Conservation (phyloP, 2,888 invertebrate genomes). For the Liopterus haemorrhoidalis region DNA sequence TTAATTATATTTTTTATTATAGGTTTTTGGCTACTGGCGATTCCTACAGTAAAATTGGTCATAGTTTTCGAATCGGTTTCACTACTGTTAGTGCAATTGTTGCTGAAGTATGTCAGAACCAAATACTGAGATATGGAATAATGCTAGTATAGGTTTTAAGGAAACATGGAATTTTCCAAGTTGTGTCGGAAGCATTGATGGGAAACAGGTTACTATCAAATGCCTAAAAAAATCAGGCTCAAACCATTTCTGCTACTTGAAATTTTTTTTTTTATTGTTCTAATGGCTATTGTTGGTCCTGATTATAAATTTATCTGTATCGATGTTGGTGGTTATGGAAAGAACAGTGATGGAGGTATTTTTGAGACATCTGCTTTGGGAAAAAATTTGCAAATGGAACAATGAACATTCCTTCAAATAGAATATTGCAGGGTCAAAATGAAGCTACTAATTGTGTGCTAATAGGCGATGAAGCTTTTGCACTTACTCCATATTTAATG, state of each 20-base stretch:
- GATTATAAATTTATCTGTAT: slow-evolving; percentile 30
- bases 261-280: slow-evolving; percentile 14
- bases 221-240: slow-evolving; percentile 26
- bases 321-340: too few relatives aligned
- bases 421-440: slow-evolving; percentile 20
- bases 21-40: slow-evolving; percentile 29
- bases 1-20: too few relatives aligned
- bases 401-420: slow-evolving; percentile 25
- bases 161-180: slow-evolving; percentile 30
- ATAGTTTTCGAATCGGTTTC: slow-evolving; percentile 34
- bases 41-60: slow-evolving; percentile 32
- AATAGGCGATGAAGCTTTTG: slow-evolving; percentile 30
- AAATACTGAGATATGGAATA: slow-evolving; percentile 28
- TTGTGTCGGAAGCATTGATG: slow-evolving; percentile 27
- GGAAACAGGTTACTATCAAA: slow-evolving; percentile 27
- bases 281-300: slow-evolving; percentile 21
- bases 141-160: slow-evolving; percentile 20
- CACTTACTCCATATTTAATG: slow-evolving; percentile 27
- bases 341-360: slow-evolving; percentile 33
- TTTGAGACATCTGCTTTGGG: too few relatives aligned
- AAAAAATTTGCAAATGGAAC: slow-evolving; percentile 17
- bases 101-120: slow-evolving; percentile 33
- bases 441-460: slow-evolving; percentile 27
- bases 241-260: slow-evolving; percentile 26
- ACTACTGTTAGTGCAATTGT: slow-evolving; percentile 33